Evolutionary conservation across 2,113 vertebrate genomes (phyloP).

Genomic region (Procavia capensis): DNA sequence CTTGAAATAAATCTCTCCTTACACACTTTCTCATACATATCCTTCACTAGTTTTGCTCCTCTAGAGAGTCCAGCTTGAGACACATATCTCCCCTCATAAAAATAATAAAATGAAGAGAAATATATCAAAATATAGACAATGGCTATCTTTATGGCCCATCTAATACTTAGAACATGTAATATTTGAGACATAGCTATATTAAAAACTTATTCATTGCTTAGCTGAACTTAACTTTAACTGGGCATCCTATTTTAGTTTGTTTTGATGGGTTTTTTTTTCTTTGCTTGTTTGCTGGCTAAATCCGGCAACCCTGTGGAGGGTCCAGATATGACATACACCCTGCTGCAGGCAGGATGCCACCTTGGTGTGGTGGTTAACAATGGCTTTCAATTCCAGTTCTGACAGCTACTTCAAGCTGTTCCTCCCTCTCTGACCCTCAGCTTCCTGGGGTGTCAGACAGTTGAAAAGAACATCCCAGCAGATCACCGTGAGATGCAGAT

Average conservation of each 20-base stretch:
- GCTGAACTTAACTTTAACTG: constrained; percentile 14
- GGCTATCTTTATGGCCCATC: not conserved
- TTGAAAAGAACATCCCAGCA: not conserved
- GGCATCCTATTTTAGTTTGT: not conserved
- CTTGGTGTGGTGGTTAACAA: not conserved
- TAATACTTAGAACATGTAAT: not conserved
- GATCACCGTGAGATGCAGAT: not conserved
- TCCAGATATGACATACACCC: not conserved
- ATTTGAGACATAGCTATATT: not conserved
- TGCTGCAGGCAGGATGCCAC: not conserved
- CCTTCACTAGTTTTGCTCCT: not conserved
- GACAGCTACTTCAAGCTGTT: not conserved
- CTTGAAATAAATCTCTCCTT: not conserved
- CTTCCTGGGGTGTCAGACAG: not conserved
- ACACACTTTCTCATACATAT: not conserved
- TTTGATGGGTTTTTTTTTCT: not conserved
- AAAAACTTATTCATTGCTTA: not conserved
- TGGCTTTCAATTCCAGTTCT: not conserved
- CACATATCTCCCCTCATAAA: not conserved
- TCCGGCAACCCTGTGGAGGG: too few species aligned
- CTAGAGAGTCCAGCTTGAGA: not conserved
- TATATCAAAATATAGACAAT: not conserved
- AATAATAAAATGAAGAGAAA: constrained; percentile 41
- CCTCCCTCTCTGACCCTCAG: not conserved
- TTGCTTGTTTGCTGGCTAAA: not conserved